Evolutionary conservation across 2,888 invertebrate genomes (phyloP).

Genomic region (Kuschelorhynchus macadamiae): DNA sequence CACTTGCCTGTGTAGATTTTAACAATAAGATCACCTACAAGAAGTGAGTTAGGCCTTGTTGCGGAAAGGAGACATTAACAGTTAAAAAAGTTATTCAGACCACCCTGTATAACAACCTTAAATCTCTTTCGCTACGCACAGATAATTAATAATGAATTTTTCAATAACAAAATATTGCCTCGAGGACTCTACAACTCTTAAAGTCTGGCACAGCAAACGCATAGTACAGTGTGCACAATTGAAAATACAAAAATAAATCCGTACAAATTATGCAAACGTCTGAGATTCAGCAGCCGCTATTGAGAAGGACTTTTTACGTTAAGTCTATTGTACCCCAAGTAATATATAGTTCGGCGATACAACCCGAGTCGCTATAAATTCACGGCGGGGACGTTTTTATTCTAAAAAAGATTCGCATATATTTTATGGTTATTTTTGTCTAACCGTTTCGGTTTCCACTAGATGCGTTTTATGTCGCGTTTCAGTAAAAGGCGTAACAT

Average conservation of each 20-base stretch:
- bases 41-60: too few relatives aligned
- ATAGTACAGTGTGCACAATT: conserved; percentile 24
- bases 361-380: conserved; percentile 63
- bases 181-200: too few relatives aligned
- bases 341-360: conserved; percentile 66
- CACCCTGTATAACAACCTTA: too few relatives aligned
- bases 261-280: conserved; percentile 57
- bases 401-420: conserved; percentile 59
- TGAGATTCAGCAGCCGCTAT: conserved; percentile 49
- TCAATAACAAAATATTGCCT: too few relatives aligned
- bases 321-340: conserved; percentile 65
- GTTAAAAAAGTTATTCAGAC: too few relatives aligned
- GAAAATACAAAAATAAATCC: conserved; percentile 54
- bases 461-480: conserved; percentile 11
- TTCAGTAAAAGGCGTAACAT: too few relatives aligned
- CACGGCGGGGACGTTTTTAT: conserved; percentile 62
- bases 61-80: too few relatives aligned
- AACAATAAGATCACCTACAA: too few relatives aligned
- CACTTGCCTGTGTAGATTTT: too few relatives aligned
- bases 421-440: conserved; percentile 56
- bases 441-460: conserved; percentile 48
- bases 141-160: too few relatives aligned
- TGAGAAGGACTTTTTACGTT: conserved; percentile 58
- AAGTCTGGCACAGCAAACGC: too few relatives aligned
- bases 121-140: too few relatives aligned